Conservation (phyloP, 2,113 vertebrate genomes). For the Poecile atricapillus region DNA sequence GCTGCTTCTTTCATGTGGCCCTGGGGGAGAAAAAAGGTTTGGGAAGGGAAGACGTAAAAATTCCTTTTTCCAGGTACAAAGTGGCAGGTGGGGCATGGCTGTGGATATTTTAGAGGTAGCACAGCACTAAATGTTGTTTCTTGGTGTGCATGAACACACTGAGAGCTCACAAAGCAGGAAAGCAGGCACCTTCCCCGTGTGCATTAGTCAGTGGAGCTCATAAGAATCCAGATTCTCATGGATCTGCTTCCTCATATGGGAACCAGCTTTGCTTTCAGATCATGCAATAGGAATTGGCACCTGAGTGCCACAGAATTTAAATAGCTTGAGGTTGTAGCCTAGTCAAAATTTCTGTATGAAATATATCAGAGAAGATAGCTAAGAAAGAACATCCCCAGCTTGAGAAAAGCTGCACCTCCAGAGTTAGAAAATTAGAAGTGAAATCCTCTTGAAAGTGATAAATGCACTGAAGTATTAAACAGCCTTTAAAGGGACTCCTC, state of each 20-base stretch:
- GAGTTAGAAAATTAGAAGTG: slow-evolving; percentile 3
- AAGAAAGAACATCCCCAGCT: not conserved
- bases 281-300: not conserved
- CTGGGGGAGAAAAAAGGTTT: not conserved
- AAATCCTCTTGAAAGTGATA: slow-evolving; percentile 19
- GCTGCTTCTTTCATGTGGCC: not conserved
- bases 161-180: not conserved
- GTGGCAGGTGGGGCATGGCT: not conserved
- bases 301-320: not conserved
- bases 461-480: slow-evolving; percentile 15
- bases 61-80: not conserved
- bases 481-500: not conserved
- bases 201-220: not conserved
- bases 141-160: not conserved
- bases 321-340: not conserved
- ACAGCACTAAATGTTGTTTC: not conserved
- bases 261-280: not conserved
- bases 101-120: not conserved
- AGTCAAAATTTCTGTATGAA: not conserved
- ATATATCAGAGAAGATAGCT: not conserved
- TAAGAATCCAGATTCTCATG: not conserved
- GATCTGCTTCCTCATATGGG: not conserved
- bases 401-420: not conserved
- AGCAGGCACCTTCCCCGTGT: not conserved
- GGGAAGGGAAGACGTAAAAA: not conserved